These are phyloP conservation scores for Caenorhabditis latens DNA, from an alignment of 1,140 invertebrate genomes.

Conservation along the genomic window DNA sequence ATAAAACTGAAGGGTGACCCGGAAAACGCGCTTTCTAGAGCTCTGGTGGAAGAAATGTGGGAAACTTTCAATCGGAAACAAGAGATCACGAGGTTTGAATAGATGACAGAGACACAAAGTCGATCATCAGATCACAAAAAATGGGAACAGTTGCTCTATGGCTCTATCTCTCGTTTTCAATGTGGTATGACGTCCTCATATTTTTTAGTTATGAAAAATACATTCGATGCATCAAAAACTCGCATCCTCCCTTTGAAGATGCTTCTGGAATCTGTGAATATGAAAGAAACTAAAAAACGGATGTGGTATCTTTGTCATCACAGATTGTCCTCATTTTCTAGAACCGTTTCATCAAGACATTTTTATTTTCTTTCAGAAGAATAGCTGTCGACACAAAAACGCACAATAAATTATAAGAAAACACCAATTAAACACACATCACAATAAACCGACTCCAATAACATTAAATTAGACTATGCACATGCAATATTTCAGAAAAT, in stretches of 20 bases:
- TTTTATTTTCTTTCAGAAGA: not conserved
- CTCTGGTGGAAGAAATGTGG: not conserved
- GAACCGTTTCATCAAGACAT: too few relatives aligned
- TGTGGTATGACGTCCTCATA: too few relatives aligned
- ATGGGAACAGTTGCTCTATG: conserved; percentile 24
- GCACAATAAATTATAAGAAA: conserved; percentile 48
- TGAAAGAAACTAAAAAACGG: too few relatives aligned
- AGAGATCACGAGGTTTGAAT: conserved; percentile 1
- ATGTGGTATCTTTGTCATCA: too few relatives aligned
- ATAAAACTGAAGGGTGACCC: not conserved
- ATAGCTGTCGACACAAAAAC: conserved; percentile 26
- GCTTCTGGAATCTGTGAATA: too few relatives aligned
- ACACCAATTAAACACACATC: conserved; percentile 37
- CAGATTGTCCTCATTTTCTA: too few relatives aligned
- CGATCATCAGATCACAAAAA: conserved; percentile 21
- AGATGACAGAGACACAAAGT: not conserved
- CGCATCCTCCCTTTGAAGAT: too few relatives aligned
- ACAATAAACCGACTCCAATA: not conserved
- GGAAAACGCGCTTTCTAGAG: conserved; percentile 18
- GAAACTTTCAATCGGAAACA: conserved; percentile 35
- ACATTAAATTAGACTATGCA: not conserved
- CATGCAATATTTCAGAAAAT: not conserved
- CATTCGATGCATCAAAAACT: too few relatives aligned
- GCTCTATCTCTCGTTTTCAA: not conserved
- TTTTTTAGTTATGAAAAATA: too few relatives aligned